Evolutionary conservation across 2,113 vertebrate species (phyloP).

Genomic region (Rissa tridactyla): DNA sequence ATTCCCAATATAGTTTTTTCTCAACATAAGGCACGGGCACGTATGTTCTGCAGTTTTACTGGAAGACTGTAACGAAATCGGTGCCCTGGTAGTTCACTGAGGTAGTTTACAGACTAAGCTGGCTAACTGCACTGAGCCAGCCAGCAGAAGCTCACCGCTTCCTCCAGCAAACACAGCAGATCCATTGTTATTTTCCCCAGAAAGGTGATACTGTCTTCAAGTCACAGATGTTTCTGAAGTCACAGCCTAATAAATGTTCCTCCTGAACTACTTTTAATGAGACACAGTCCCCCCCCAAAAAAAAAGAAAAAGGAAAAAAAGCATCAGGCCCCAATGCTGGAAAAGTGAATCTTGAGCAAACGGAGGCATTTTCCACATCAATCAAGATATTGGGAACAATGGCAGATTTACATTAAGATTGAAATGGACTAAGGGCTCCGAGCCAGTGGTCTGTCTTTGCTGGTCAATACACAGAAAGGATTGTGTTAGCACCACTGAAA

Average conservation of each 20-base stretch:
- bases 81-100: neutral
- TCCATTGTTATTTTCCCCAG: neutral
- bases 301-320: neutral
- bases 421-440: neutral
- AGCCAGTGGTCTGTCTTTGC: conserved; percentile 59
- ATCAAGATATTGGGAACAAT: conserved; percentile 2
- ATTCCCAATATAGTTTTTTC: neutral
- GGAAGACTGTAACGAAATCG: neutral
- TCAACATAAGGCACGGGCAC: neutral
- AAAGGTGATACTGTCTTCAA: neutral
- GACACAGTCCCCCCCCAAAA: neutral
- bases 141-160: neutral
- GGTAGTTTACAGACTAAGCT: neutral
- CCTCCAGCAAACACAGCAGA: neutral
- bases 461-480: conserved; percentile 59
- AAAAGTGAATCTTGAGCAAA: neutral
- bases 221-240: neutral
- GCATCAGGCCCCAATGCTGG: neutral
- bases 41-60: neutral
- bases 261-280: neutral
- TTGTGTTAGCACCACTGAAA: conserved; percentile 63
- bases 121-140: neutral
- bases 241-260: neutral
- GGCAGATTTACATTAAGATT: conserved; percentile 34
- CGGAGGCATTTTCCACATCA: conserved; percentile 5